These are phyloP conservation scores for Limnephilus auricula DNA, from an alignment of 2,888 invertebrate species.

Conservation along the genomic window DNA sequence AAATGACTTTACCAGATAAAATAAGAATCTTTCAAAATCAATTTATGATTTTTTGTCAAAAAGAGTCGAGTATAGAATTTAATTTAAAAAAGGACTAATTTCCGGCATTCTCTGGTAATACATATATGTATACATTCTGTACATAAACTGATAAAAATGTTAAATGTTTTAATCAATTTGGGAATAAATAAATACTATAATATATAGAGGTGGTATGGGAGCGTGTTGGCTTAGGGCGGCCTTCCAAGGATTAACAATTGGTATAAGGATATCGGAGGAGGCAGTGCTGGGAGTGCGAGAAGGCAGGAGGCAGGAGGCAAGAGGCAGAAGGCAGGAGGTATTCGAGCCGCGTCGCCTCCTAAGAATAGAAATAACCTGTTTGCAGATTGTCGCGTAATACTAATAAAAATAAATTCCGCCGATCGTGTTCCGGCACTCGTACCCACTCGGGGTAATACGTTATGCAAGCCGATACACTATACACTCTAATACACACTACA, in stretches of 20 bases:
- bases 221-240: background rate
- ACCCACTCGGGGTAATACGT: background rate
- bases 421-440: conserved; percentile 27
- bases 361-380: conserved; percentile 64
- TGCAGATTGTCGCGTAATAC: conserved; percentile 47
- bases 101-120: no score
- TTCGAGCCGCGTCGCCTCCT: conserved; percentile 34
- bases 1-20: no score
- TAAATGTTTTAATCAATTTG: no score
- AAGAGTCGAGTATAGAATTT: no score
- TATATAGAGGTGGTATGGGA: no score
- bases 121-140: no score
- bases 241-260: background rate
- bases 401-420: conserved; percentile 59
- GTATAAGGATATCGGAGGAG: background rate
- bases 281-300: background rate
- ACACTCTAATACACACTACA: no score
- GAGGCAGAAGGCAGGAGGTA: background rate
- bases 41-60: no score
- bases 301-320: background rate
- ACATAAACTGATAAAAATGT: no score
- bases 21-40: no score
- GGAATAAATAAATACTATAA: no score
- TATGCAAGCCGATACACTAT: conserved; percentile 19
- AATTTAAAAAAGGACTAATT: no score